Percentiles rank a stretch among this genome's conserved stretches.
Conservation (phyloP, 2,113 vertebrate genomes). For the Ginglymostoma cirratum region DNA sequence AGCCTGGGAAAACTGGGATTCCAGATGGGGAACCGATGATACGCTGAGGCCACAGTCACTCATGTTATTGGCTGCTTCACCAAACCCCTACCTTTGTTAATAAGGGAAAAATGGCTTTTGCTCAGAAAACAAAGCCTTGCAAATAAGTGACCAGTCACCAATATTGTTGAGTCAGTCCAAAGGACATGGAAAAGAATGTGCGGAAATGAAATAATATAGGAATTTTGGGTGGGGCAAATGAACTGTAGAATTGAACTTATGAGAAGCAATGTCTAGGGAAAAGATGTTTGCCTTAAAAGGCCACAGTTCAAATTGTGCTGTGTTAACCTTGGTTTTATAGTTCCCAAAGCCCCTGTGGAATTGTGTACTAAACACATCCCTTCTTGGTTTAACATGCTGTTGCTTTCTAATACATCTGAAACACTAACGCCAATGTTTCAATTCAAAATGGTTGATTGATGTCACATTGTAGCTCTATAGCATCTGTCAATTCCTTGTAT, state of each 20-base stretch:
- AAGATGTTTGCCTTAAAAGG: background rate
- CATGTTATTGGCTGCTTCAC: background rate
- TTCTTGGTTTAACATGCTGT: slow-evolving; percentile 3
- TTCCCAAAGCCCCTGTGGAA: slow-evolving; percentile 28
- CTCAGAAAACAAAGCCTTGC: background rate
- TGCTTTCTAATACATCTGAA: background rate
- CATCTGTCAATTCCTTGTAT: background rate
- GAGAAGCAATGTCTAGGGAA: background rate
- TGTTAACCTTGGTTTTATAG: background rate
- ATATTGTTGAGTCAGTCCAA: background rate
- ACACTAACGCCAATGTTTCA: background rate
- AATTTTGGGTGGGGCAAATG: background rate
- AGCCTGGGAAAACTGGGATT: background rate
- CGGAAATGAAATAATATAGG: background rate
- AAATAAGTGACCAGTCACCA: background rate
- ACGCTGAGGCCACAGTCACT: background rate
- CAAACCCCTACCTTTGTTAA: background rate
- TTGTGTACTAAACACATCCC: background rate
- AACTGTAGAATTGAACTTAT: background rate
- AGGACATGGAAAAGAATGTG: background rate
- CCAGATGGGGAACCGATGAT: background rate
- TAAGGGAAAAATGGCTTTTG: background rate
- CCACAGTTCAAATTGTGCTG: background rate
- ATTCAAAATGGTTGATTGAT: background rate
- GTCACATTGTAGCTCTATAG: background rate